A percentile compares a stretch with the other conserved stretches of the same genome.
phyloP scores from a whole-genome alignment of 2,888 invertebrate genomes.

The Brachypterus glaber region DNA sequence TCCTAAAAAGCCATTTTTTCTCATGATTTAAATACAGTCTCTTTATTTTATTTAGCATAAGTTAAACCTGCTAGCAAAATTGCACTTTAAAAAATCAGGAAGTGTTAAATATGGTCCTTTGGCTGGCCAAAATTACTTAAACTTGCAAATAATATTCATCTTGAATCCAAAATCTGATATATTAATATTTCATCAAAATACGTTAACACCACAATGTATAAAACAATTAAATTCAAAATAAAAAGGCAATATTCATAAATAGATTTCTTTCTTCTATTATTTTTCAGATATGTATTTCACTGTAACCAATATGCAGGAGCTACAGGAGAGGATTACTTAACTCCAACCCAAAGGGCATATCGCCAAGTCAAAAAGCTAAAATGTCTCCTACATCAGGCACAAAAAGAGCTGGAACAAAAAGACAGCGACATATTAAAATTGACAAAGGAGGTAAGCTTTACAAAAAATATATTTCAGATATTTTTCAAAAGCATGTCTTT shows the following conservation, averaged over 20 bases:
- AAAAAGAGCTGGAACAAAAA: conserved; percentile 68
- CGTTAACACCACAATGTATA: too few relatives aligned
- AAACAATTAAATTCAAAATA: neutral
- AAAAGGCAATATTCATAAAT: conserved; percentile 24
- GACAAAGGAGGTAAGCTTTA: conserved; percentile 42
- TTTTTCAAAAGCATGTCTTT: neutral
- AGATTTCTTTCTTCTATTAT: conserved; percentile 26
- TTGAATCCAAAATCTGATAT: too few relatives aligned
- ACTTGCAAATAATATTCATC: too few relatives aligned
- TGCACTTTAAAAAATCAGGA: too few relatives aligned
- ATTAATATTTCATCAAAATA: too few relatives aligned
- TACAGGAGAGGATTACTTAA: conserved; percentile 73
- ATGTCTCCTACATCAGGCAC: conserved; percentile 60
- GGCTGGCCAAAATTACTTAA: too few relatives aligned
- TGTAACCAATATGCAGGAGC: conserved; percentile 71
- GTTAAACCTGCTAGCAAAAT: too few relatives aligned
- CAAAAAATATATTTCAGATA: too few relatives aligned
- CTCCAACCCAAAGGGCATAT: conserved; percentile 79
- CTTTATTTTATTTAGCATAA: too few relatives aligned
- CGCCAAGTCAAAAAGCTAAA: conserved; percentile 69
- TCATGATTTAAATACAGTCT: too few relatives aligned
- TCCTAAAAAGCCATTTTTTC: too few relatives aligned
- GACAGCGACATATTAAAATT: conserved; percentile 69
- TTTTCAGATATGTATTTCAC: conserved; percentile 67
- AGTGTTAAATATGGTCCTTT: too few relatives aligned